Percentiles rank a stretch among this genome's conserved stretches.
Conservation (phyloP, 2,888 invertebrate genomes). For the Torymus texanus region DNA sequence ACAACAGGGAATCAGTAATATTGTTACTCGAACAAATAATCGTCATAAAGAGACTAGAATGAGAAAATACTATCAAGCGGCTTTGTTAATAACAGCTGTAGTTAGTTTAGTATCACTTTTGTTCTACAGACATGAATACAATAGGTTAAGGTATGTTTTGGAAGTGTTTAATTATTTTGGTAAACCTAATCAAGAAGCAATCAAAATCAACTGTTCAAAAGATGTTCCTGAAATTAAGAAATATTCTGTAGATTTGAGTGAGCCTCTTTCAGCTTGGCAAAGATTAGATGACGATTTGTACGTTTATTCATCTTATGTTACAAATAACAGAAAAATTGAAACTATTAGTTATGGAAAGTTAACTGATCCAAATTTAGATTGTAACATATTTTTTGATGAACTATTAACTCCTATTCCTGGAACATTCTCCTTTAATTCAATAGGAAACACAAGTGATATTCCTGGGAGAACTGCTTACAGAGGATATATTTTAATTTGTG, state of each 20-base stretch:
- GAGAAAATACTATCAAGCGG: constrained; percentile 90
- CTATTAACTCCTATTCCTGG: constrained; percentile 79
- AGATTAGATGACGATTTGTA: constrained; percentile 80
- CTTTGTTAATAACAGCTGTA: constrained; percentile 83
- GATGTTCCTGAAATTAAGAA: constrained; percentile 49
- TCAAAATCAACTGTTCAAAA: constrained; percentile 76
- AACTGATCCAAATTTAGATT: constrained; percentile 80
- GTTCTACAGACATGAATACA: constrained; percentile 91
- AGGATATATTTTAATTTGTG: constrained; percentile 78
- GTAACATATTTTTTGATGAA: constrained; percentile 82
- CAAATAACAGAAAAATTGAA: constrained; percentile 77
- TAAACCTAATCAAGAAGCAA: constrained; percentile 79
- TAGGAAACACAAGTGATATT: constrained; percentile 70
- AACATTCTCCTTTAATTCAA: constrained; percentile 63
- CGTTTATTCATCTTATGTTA: constrained; percentile 82
- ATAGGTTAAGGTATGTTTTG: constrained; percentile 87
- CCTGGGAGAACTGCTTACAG: constrained; percentile 76
- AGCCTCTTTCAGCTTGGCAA: constrained; percentile 81
- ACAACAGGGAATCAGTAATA: constrained; percentile 35
- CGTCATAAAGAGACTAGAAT: constrained; percentile 75
- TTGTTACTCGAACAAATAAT: constrained; percentile 40
- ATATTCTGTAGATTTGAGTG: constrained; percentile 75
- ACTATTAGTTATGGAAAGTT: constrained; percentile 81
- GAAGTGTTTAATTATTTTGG: constrained; percentile 93
- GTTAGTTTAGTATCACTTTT: constrained; percentile 85